phyloP scores from a whole-genome alignment of 2,888 invertebrate species.

The Brenthis hecate region DNA sequence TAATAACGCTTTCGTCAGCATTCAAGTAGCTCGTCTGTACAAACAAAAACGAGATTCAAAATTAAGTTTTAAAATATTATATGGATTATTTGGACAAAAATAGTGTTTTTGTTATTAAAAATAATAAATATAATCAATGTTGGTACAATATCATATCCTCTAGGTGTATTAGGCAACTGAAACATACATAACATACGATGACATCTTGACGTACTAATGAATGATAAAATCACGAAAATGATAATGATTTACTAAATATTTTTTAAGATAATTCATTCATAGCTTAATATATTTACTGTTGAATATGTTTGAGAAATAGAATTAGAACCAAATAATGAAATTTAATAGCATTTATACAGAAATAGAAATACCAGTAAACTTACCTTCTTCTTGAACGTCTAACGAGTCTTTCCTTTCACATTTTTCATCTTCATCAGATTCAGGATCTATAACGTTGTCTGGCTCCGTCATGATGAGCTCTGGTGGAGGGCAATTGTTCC shows the following conservation, averaged over 20 bases:
- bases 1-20: constrained; percentile 68
- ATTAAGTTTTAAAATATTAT: constrained; percentile 25
- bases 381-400: constrained; percentile 78
- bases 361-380: constrained; percentile 27
- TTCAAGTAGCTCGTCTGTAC: constrained; percentile 75
- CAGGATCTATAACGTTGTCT: constrained; percentile 64
- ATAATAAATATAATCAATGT: too few species aligned
- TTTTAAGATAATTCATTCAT: not conserved
- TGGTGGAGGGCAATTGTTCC: constrained; percentile 62
- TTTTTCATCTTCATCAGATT: constrained; percentile 71
- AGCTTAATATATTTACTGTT: not conserved
- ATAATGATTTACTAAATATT: not conserved
- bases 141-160: not conserved
- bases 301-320: not conserved
- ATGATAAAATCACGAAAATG: not conserved
- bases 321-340: not conserved
- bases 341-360: not conserved
- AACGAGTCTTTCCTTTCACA: constrained; percentile 73
- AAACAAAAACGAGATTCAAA: constrained; percentile 57
- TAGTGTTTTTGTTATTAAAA: too few species aligned
- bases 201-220: not conserved
- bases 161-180: not conserved
- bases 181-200: not conserved
- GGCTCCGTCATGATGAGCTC: constrained; percentile 75
- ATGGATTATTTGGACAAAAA: constrained; percentile 2